Base-by-base conservation (phyloP, 2,888 invertebrate genomes). In the Ligdia adustata region DNA sequence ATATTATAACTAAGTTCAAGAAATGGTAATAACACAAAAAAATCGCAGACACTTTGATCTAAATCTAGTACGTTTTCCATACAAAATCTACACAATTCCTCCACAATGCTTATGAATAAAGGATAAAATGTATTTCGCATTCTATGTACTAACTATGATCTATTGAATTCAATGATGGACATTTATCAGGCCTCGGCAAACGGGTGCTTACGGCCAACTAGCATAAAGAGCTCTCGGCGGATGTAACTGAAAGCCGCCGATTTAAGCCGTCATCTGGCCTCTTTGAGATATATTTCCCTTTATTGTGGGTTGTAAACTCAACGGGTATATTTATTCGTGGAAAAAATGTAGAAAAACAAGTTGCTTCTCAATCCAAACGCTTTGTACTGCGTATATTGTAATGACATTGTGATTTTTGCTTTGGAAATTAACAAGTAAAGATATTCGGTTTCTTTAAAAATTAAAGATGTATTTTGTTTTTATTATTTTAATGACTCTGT, bases 291-390 rank as follows among this genome's bases (percentile, higher is more conserved):
- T 66, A 69, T 71, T 66, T 62, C 62, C 62, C 66, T 63, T 69
- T 62, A 65, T 68, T 66, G 66, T 60, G 52, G 57, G 64, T 60
- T 63, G 71, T 74, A 72, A 73, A 75, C 71, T 67, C 56, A 54
- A 57, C 54, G 55, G 37, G 55, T 55, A 58, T 68, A 63, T 60
- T 58, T 62, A 58, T 56, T 46, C 47, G 42, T 45, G 44, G 13
- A 9, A 29, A 28, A 22, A 9, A 34, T 2, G 11, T 11, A 1
- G 7, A 7, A 27, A 18, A 18, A 11, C 12, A 12, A 12, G 6
- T n/a, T 7, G 34, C 11, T 22, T 22, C 6, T 22, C 6, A 22
- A 5, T 1, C n/a, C n/a, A n/a, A n/a, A n/a, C n/a, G n/a, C n/a
- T n/a, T n/a, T n/a, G n/a, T n/a, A n/a, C n/a, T n/a, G n/a, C n/a